Evolutionary conservation across 2,888 invertebrate species (phyloP), one percentile per base, ranked within the genome.

Genomic region (Dendrolimus houi): DNA sequence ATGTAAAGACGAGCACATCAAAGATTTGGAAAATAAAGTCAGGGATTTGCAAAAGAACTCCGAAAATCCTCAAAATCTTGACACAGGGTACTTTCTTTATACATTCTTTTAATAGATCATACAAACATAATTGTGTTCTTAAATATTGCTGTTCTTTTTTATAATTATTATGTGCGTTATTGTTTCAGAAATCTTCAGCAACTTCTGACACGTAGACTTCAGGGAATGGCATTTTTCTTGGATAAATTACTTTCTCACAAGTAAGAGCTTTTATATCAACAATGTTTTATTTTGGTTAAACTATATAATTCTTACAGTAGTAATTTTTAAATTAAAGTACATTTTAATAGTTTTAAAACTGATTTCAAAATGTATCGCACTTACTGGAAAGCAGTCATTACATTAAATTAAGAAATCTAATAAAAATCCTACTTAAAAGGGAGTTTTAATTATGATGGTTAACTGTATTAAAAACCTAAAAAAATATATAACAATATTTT

Each of bases 141-240:
- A 29, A 29, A 29, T 29, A 29, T 29, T 29, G 29, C 6, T 29
- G 29, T 6, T 29, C 29, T 29, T 29, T 29, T 29, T 6, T 29
- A 29, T 29, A 29, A 29, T 29, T 29, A 29, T 29, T 29, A 6
- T 29, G 6, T 29, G 29, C 6, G 29, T 29, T 29, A 29, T 59
- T 60, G 58, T 86, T 87, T 62, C 69, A 91, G 91, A 52, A 90
- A 90, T 66, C 77, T 91, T 8, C 88, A 91, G 62, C 83, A 91
- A 58, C 70, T 93, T 58, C 76, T 94, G 54, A 92, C 93, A 40
- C 87, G 85, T 7, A 89, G 94, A 52, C 80, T 94, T 56, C 93
- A 94, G 77, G 94, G 94, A 66, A 77, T 94, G 60, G 93, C 94
- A 0, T 88, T 91, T 68, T 94, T 94, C 72, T 79, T 94, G 64